Percentiles rank a stretch among this genome's conserved stretches.
These are phyloP conservation scores for Crotalus adamanteus DNA, from an alignment of 2,797 vertebrate genomes.

Conservation along the genomic window DNA sequence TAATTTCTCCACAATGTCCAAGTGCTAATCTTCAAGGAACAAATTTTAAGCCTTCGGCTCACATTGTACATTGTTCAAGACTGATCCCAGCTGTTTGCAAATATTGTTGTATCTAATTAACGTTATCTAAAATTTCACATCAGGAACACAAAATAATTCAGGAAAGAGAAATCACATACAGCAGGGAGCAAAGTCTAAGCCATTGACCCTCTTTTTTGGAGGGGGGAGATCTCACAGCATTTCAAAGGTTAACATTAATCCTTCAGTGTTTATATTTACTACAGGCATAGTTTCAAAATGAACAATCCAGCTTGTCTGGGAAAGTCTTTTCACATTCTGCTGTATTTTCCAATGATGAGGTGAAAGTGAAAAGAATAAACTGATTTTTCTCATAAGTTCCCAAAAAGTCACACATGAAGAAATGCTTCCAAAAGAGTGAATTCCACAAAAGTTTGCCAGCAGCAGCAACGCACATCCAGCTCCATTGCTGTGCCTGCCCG, in stretches of 20 bases:
- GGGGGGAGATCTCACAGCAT: background rate
- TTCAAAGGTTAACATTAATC: background rate
- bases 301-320: background rate
- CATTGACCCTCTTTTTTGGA: background rate
- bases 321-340: background rate
- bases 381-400: background rate
- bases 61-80: background rate
- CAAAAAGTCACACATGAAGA: background rate
- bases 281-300: background rate
- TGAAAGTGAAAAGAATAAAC: background rate
- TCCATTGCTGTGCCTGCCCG: background rate
- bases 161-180: background rate
- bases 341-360: background rate
- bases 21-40: background rate
- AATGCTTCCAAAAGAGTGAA: background rate
- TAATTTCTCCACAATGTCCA: background rate
- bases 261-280: background rate
- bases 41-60: background rate
- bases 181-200: background rate
- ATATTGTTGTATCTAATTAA: background rate
- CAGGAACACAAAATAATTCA: background rate
- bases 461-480: background rate
- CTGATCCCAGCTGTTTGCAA: background rate
- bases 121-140: background rate
- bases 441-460: background rate